Base-by-base conservation (phyloP, 2,888 invertebrate genomes). In the Acronicta psi region DNA sequence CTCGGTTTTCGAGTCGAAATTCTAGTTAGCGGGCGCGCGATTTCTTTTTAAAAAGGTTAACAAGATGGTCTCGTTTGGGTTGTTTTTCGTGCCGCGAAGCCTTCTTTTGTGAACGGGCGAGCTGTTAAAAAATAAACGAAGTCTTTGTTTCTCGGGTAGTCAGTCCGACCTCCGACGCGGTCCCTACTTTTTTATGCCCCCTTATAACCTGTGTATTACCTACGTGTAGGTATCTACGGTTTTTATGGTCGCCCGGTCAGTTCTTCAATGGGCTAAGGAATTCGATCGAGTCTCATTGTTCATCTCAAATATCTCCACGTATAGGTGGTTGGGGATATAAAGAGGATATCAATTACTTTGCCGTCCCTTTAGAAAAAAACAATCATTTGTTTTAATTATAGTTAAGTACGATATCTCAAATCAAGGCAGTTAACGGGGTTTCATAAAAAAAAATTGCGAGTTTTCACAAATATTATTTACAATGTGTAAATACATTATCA, bases 51-150 rank as follows among this genome's bases (percentile, higher is more conserved):
- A 93, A 93, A 92, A 91, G 90, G 91, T 92, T 93, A 94, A 93
- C 93, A 93, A 93, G 93, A 88, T 91, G 89, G 85, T 90, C 89
- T 93, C 88, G 89, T 92, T 93, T 91, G 83, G 89, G 90, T 93
- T 81, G 88, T 93, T 93, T 94, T 93, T 93, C 90, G 88, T 90
- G 89, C 89, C 89, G 90, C 89, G 89, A 87, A 86, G 89, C 89
- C 89, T 90, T 89, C 92, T 92, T 92, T 93, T 93, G 92, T 93
- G 91, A 91, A 92, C 91, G 89, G 85, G 90, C 91, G 89, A 93
- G 94, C 94, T 94, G 94, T 94, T 94, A 94, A 94, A 94, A 94
- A 94, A 94, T 94, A 94, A 94, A 93, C 90, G 91, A 93, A 89
- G 84, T 90, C 93, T 93, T 94, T 94, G 94, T 93, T 94, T 93